These are phyloP conservation scores for Pelvicachromis taeniatus DNA, from an alignment of 2,113 vertebrate genomes.

Conservation along the genomic window DNA sequence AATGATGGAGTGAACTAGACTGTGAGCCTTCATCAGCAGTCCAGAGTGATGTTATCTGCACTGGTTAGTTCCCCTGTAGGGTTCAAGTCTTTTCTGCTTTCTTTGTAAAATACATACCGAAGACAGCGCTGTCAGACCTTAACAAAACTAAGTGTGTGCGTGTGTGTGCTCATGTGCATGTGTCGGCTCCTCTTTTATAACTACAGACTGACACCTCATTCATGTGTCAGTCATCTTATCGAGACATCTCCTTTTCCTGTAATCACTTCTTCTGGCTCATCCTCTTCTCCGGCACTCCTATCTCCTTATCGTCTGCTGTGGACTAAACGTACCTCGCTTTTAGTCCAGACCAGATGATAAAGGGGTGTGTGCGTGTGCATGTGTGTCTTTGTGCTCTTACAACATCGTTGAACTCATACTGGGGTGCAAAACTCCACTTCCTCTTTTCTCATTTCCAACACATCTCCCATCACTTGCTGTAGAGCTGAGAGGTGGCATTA, in stretches of 20 bases:
- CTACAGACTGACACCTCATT: constrained; percentile 18
- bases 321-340: background rate
- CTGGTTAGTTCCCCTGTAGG: constrained; percentile 7
- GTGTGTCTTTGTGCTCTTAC: background rate
- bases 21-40: background rate
- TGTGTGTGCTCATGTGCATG: background rate
- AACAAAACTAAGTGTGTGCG: background rate
- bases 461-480: background rate
- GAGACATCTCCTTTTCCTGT: constrained; percentile 30
- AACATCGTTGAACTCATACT: background rate
- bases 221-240: constrained; percentile 55
- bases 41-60: constrained; percentile 14
- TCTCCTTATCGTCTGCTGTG: constrained; percentile 22
- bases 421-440: background rate
- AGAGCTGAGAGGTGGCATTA: constrained; percentile 2
- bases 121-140: constrained; percentile 17
- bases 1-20: constrained; percentile 1
- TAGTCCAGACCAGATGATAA: background rate
- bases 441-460: constrained; percentile 7
- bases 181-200: constrained; percentile 26
- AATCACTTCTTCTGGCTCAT: constrained; percentile 33
- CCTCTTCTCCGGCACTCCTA: background rate
- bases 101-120: constrained; percentile 29
- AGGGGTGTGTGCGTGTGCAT: background rate
- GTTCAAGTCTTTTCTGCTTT: constrained; percentile 16